phyloP scores from a whole-genome alignment of 1,140 invertebrate genomes.

The Oppia nitens region DNA sequence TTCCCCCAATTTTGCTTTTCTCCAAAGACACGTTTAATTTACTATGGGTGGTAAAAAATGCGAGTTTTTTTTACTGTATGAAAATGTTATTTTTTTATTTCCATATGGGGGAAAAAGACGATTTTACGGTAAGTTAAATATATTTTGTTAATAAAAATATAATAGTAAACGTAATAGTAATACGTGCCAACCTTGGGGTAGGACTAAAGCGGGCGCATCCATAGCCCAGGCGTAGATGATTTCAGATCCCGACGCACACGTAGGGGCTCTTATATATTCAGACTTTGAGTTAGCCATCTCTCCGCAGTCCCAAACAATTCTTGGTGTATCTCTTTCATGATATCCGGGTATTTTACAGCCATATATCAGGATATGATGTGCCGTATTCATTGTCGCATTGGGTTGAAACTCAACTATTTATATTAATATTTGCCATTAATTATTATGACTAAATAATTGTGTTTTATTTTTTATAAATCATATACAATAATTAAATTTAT shows the following conservation, averaged over 20 bases:
- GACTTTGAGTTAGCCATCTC: slow-evolving; percentile 53
- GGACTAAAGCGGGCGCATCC: slow-evolving; percentile 64
- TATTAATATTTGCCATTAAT: too few relatives aligned
- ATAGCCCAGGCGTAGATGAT: slow-evolving; percentile 94
- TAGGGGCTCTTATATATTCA: slow-evolving; percentile 20
- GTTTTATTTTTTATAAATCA: too few relatives aligned
- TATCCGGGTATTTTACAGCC: slow-evolving; percentile 72
- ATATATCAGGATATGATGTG: slow-evolving; percentile 92
- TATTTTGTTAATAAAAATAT: too few relatives aligned
- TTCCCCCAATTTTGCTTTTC: too few relatives aligned
- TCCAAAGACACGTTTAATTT: too few relatives aligned
- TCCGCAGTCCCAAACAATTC: slow-evolving; percentile 71
- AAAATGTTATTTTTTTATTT: too few relatives aligned
- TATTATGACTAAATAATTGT: too few relatives aligned
- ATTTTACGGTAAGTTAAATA: too few relatives aligned
- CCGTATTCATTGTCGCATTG: slow-evolving; percentile 69
- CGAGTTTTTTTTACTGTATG: too few relatives aligned
- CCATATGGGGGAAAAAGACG: too few relatives aligned
- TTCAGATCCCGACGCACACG: slow-evolving; percentile 33
- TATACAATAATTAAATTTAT: too few relatives aligned
- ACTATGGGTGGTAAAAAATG: too few relatives aligned
- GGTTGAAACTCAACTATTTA: slow-evolving; percentile 75
- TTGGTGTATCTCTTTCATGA: slow-evolving; percentile 32
- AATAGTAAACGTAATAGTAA: slow-evolving; percentile 16
- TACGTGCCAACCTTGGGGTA: slow-evolving; percentile 72